These are phyloP conservation scores for Poeciliopsis prolifica DNA, from an alignment of 2,113 vertebrate species.

Conservation along the genomic window DNA sequence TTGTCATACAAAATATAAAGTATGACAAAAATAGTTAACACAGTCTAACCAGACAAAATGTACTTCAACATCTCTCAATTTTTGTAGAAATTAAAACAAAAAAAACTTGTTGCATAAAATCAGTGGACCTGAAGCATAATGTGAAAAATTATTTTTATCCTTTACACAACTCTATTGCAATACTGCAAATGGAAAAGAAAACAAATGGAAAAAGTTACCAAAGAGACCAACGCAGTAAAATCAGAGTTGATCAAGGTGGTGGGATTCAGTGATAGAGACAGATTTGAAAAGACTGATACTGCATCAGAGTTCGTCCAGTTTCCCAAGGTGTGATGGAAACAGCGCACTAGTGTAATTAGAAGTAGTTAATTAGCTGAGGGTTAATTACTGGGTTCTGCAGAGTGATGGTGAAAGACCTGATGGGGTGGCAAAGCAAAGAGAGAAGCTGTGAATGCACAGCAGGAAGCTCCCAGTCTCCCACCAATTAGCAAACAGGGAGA, in stretches of 20 bases:
- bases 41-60: constrained; percentile 41
- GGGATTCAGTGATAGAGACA: constrained; percentile 44
- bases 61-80: constrained; percentile 58
- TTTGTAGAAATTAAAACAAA: constrained; percentile 63
- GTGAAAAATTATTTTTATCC: constrained; percentile 66
- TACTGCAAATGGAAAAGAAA: constrained; percentile 31
- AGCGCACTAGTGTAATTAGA: constrained; percentile 94
- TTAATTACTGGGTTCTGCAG: constrained; percentile 93
- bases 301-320: constrained; percentile 78
- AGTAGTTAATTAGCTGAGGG: constrained; percentile 99
- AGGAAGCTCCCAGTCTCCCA: constrained; percentile 81
- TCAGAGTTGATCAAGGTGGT: constrained; percentile 21
- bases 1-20: not conserved
- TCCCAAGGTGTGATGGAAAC: constrained; percentile 89
- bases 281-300: constrained; percentile 50
- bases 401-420: constrained; percentile 75
- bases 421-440: constrained; percentile 74
- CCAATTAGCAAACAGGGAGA: constrained; percentile 81
- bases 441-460: constrained; percentile 78
- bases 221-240: constrained; percentile 33
- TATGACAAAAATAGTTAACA: constrained; percentile 38
- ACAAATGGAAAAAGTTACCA: constrained; percentile 49
- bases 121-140: constrained; percentile 69
- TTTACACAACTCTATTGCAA: constrained; percentile 61
- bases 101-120: constrained; percentile 73